Percentiles rank a stretch among this genome's conserved stretches.
Evolutionary conservation across 2,888 invertebrate species (phyloP).

Genomic region (Plemyria rubiginata): DNA sequence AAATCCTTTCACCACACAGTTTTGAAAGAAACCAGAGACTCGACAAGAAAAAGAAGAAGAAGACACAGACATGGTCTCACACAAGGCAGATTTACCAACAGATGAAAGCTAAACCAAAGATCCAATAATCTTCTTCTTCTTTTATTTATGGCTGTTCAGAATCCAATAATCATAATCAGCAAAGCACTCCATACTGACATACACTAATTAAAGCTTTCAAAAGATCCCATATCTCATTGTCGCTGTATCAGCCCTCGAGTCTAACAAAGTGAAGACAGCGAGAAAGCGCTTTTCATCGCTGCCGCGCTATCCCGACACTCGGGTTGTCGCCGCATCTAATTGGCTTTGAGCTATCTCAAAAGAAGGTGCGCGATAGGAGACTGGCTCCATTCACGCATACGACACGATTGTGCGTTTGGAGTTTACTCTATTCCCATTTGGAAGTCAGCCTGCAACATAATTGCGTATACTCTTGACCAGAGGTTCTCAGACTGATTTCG

Average conservation of each 20-base stretch:
- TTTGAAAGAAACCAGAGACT: too few relatives aligned
- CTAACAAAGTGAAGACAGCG: slow-evolving; percentile 51
- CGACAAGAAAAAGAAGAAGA: too few relatives aligned
- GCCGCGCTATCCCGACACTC: slow-evolving; percentile 53
- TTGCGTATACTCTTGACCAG: too few relatives aligned
- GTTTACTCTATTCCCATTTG: too few relatives aligned
- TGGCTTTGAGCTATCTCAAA: slow-evolving; percentile 81
- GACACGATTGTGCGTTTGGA: slow-evolving; percentile 21
- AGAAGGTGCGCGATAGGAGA: slow-evolving; percentile 61
- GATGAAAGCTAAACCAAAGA: too few relatives aligned
- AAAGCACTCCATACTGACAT: neutral
- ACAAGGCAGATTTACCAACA: too few relatives aligned
- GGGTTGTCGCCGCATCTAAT: slow-evolving; percentile 77
- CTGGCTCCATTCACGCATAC: slow-evolving; percentile 52
- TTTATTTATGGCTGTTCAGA: too few relatives aligned
- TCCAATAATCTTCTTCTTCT: too few relatives aligned
- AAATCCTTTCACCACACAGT: too few relatives aligned
- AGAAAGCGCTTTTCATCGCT: slow-evolving; percentile 54
- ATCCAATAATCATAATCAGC: neutral
- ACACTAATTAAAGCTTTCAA: slow-evolving; percentile 37
- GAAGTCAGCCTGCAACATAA: too few relatives aligned
- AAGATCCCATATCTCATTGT: slow-evolving; percentile 32
- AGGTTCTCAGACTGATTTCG: too few relatives aligned
- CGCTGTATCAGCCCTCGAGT: slow-evolving; percentile 38
- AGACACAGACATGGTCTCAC: too few relatives aligned